Evolutionary conservation across 2,888 invertebrate genomes (phyloP), one percentile per base, ranked within the genome.

Genomic region (Athripsodes cinereus): DNA sequence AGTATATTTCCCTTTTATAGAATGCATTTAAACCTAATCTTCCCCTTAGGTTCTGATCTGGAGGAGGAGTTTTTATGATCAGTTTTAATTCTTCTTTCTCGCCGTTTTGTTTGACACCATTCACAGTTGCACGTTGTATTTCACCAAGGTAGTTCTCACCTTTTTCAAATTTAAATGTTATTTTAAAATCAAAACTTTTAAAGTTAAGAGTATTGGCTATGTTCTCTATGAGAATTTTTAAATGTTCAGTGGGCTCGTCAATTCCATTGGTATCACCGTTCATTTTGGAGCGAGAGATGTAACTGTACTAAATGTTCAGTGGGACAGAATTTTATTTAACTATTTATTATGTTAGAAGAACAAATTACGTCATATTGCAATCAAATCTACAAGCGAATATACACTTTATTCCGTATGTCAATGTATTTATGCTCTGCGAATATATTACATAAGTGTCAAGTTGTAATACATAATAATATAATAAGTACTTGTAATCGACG

Each of bases 111-210:
- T 55, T 55, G 16, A 46, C 44, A 11, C 55, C 57, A 11, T 47
- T 34, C 5, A 61, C 50, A 52, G 52, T 40, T 16, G 58, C 40
- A 2, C 57, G 48, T 22, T 21, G 22, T 8, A 61, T 58, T 11
- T 53, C 58, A 35, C 61, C 58, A 13, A 55, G 35, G 35, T 52
- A 61, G 22, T 61, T 61, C 5, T 61, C 61, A 1, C 61, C 61
- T 19, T 58, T 55, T 6, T 18, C 20, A 13, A 50, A 61, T 2
- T 52, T 55, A 10, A 22, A 20, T 3, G 16, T 20, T 2, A 47
- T 21, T 20, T 47, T 18, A 11, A 20, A 21, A 20, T 47, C 47
- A 16, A 19, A 19, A 11, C 16, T 40, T 40, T 40, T 40, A 16
- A n/a, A 40, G 2, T 40, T 40, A 3, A n/a, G 13, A 16, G 2